A percentile compares a stretch with the other conserved stretches of the same genome.
phyloP scores from a whole-genome alignment of 2,113 vertebrate genomes.

The Mastomys coucha region DNA sequence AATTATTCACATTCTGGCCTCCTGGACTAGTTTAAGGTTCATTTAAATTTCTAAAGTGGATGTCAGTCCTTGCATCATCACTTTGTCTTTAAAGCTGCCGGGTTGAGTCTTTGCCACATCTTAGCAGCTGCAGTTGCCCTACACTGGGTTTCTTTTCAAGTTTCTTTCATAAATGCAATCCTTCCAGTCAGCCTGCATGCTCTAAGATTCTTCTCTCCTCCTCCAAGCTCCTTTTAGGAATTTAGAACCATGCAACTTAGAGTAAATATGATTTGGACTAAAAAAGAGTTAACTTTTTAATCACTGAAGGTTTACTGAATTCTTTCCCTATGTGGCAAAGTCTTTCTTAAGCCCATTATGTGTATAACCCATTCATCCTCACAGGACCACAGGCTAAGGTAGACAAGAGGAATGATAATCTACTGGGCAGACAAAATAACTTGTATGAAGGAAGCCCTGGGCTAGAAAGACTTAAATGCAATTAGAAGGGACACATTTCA shows the following conservation, averaged over 20 bases:
- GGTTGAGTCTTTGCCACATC: background rate
- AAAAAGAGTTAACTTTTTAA: background rate
- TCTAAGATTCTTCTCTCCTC: background rate
- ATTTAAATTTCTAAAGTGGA: conserved; percentile 32
- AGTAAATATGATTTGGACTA: background rate
- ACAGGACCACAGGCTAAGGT: background rate
- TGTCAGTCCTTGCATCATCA: background rate
- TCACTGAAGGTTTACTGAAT: background rate
- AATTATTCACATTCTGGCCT: background rate
- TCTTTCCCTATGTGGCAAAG: background rate
- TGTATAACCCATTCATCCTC: background rate
- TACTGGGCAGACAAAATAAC: background rate
- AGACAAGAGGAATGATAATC: background rate
- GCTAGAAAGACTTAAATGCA: background rate
- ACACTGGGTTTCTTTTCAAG: background rate
- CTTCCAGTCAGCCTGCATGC: background rate
- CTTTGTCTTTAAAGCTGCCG: background rate
- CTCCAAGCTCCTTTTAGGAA: background rate
- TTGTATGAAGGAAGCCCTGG: background rate
- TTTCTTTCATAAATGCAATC: background rate
- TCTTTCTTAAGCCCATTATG: background rate
- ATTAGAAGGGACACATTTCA: background rate
- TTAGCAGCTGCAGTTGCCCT: background rate
- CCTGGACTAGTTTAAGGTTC: background rate
- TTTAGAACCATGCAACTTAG: background rate